These are phyloP conservation scores for Seira musarum DNA, from an alignment of 2,888 invertebrate genomes.

Conservation along the genomic window DNA sequence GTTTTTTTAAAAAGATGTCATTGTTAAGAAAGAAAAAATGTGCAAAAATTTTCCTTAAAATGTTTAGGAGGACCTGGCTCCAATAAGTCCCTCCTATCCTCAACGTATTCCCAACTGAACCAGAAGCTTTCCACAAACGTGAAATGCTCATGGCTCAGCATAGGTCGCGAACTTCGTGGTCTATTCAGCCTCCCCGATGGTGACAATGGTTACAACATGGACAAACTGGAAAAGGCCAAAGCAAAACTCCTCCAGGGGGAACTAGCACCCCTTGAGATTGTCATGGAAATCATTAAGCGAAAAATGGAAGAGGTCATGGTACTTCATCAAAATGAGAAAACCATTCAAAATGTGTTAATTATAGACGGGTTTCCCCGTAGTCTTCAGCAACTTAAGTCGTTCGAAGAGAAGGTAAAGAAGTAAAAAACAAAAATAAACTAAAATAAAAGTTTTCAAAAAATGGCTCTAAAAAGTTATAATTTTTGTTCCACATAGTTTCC, in stretches of 20 bases:
- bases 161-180: slow-evolving; percentile 84
- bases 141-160: slow-evolving; percentile 83
- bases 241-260: slow-evolving; percentile 79
- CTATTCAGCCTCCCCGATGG: slow-evolving; percentile 74
- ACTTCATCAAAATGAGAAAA: slow-evolving; percentile 76
- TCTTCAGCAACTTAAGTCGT: slow-evolving; percentile 87
- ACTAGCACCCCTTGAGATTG: slow-evolving; percentile 77
- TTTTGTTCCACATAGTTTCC: slow-evolving; percentile 40
- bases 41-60: not conserved
- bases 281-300: slow-evolving; percentile 68
- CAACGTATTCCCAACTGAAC: slow-evolving; percentile 71
- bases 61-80: slow-evolving; percentile 88
- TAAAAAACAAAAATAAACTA: slow-evolving; percentile 56
- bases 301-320: slow-evolving; percentile 75
- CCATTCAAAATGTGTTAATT: slow-evolving; percentile 77
- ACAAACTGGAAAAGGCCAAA: slow-evolving; percentile 74
- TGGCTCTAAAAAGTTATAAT: slow-evolving; percentile 16
- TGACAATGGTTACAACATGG: slow-evolving; percentile 73
- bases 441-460: slow-evolving; percentile 25
- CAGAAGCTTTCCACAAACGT: slow-evolving; percentile 72
- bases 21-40: no score
- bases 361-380: slow-evolving; percentile 97
- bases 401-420: slow-evolving; percentile 85
- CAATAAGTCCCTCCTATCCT: slow-evolving; percentile 87
- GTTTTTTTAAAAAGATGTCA: no score